Conservation (phyloP, 1,140 invertebrate species). For the Polypedilum pembai region DNA sequence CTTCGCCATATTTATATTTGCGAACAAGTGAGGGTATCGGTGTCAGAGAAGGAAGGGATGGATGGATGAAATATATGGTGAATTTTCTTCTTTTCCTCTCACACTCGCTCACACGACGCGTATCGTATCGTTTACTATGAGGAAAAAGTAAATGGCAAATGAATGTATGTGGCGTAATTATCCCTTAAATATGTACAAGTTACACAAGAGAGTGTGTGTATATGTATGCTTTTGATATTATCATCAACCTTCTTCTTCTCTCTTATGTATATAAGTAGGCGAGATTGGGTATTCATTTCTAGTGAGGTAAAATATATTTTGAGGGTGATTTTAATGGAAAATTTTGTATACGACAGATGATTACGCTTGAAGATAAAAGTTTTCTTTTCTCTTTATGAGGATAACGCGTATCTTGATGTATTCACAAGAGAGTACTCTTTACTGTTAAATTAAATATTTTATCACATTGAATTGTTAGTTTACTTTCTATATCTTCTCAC, state of each 20-base stretch:
- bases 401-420: constrained; percentile 2
- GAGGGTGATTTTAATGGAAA: background rate
- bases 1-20: constrained; percentile 26
- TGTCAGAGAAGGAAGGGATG: background rate
- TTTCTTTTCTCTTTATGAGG: background rate
- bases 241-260: background rate
- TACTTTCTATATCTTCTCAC: too few species aligned
- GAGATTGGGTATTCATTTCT: background rate
- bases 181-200: background rate
- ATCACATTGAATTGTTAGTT: background rate
- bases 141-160: background rate
- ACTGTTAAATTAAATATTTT: constrained; percentile 8
- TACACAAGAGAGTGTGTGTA: too few species aligned
- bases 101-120: background rate
- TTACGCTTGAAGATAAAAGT: background rate
- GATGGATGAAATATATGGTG: background rate
- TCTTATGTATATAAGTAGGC: background rate
- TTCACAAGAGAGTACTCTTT: background rate
- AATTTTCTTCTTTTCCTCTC: too few species aligned
- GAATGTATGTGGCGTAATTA: background rate
- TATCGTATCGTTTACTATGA: background rate
- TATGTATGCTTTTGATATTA: constrained; percentile 9
- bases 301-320: background rate
- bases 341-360: background rate
- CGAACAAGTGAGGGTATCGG: background rate